Conservation (phyloP, 53 echinoderm and acorn worm species). For the Hippasteria phrygiana region DNA sequence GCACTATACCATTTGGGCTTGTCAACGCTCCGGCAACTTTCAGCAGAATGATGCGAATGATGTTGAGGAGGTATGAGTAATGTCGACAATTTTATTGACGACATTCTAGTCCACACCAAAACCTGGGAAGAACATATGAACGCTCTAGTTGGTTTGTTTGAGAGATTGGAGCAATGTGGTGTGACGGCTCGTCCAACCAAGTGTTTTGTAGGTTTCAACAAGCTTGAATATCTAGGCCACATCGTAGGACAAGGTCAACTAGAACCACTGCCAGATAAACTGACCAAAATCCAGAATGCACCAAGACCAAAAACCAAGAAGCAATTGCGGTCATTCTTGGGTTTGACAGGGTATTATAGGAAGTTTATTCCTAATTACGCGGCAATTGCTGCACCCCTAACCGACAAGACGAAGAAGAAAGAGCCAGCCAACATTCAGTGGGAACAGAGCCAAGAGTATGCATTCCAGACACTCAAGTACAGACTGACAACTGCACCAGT, state of each 20-base stretch:
- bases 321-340: constrained; percentile 34
- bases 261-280: neutral
- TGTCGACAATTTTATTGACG: constrained; percentile 62
- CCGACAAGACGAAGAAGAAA: constrained; percentile 41
- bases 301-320: constrained; percentile 32
- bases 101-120: constrained; percentile 60
- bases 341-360: constrained; percentile 44
- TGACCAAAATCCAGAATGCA: constrained; percentile 3
- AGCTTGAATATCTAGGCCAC: constrained; percentile 49
- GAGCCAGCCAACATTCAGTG: constrained; percentile 46
- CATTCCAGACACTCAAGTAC: constrained; percentile 54
- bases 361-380: constrained; percentile 52
- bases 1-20: constrained; percentile 51
- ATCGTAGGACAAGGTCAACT: constrained; percentile 17
- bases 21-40: constrained; percentile 51
- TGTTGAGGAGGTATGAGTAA: constrained; percentile 25
- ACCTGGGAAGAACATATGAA: constrained; percentile 37
- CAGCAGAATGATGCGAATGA: constrained; percentile 25
- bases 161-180: neutral
- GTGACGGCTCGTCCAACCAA: constrained; percentile 46
- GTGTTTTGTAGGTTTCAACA: constrained; percentile 29
- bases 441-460: constrained; percentile 25
- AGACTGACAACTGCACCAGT: constrained; percentile 43
- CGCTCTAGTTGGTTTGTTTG: neutral
- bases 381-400: constrained; percentile 33